Evolutionary conservation across 1,140 invertebrate species (phyloP).

Genomic region (Aphaenogaster rudis): DNA sequence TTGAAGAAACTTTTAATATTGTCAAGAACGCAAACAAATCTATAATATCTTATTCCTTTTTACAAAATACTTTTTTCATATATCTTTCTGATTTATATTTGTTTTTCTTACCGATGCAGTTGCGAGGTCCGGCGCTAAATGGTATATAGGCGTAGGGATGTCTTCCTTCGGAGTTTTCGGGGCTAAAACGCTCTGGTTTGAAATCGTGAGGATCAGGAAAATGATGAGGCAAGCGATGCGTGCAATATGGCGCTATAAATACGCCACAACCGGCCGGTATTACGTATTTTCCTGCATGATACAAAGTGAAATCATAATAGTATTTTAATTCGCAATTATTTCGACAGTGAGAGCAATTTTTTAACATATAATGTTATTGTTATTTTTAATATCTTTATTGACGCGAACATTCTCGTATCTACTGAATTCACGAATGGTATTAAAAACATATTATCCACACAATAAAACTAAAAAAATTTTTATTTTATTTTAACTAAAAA

Average conservation of each 20-base stretch:
- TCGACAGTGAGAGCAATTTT: neutral
- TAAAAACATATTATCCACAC: neutral
- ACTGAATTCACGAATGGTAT: neutral
- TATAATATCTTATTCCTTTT: conserved; percentile 18
- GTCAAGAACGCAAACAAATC: neutral
- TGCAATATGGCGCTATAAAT: conserved; percentile 87
- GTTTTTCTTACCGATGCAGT: conserved; percentile 89
- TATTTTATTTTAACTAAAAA: neutral
- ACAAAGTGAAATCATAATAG: neutral
- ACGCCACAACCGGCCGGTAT: conserved; percentile 85
- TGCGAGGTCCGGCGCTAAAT: conserved; percentile 91
- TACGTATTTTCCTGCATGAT: conserved; percentile 73
- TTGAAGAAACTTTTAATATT: neutral
- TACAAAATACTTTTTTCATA: neutral
- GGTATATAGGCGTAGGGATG: conserved; percentile 90
- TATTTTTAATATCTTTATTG: neutral
- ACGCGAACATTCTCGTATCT: neutral
- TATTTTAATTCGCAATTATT: conserved; percentile 23
- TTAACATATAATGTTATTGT: neutral
- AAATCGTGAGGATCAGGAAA: conserved; percentile 92
- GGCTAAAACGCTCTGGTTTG: conserved; percentile 91
- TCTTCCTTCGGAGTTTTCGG: conserved; percentile 87
- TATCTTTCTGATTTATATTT: neutral
- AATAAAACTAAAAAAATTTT: neutral
- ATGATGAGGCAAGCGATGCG: conserved; percentile 90